phyloP scores from a whole-genome alignment of 2,113 vertebrate genomes.

The Sturnus vulgaris region DNA sequence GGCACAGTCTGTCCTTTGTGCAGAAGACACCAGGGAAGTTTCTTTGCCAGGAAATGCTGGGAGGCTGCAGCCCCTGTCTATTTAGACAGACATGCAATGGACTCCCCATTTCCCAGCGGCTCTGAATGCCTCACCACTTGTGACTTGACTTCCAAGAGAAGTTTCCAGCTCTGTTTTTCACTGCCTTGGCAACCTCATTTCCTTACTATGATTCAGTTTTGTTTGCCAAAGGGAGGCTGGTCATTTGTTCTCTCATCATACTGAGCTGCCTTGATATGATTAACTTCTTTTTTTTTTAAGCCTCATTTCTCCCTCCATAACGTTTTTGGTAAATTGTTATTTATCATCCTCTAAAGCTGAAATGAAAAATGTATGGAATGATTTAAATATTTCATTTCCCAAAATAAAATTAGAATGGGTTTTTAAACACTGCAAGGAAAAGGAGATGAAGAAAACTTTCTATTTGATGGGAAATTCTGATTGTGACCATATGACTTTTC shows the following conservation, averaged over 20 bases:
- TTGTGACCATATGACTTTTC: neutral
- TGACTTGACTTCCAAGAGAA: neutral
- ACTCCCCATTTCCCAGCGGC: constrained; percentile 4
- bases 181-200: constrained; percentile 60
- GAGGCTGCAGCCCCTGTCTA: neutral
- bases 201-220: constrained; percentile 44
- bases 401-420: neutral
- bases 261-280: constrained; percentile 49
- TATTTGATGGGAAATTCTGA: neutral
- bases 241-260: constrained; percentile 42
- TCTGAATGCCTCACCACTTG: neutral
- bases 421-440: neutral
- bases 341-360: constrained; percentile 16
- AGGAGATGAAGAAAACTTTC: neutral
- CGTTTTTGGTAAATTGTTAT: constrained; percentile 1
- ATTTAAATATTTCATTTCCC: neutral
- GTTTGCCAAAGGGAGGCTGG: constrained; percentile 27
- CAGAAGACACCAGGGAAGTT: neutral
- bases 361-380: neutral
- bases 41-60: neutral
- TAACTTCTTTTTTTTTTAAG: constrained; percentile 42
- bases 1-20: neutral
- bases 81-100: neutral
- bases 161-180: constrained; percentile 41
- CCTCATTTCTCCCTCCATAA: constrained; percentile 38